phyloP scores from a whole-genome alignment of 1,140 invertebrate species.

The Zaprionus africanus region DNA sequence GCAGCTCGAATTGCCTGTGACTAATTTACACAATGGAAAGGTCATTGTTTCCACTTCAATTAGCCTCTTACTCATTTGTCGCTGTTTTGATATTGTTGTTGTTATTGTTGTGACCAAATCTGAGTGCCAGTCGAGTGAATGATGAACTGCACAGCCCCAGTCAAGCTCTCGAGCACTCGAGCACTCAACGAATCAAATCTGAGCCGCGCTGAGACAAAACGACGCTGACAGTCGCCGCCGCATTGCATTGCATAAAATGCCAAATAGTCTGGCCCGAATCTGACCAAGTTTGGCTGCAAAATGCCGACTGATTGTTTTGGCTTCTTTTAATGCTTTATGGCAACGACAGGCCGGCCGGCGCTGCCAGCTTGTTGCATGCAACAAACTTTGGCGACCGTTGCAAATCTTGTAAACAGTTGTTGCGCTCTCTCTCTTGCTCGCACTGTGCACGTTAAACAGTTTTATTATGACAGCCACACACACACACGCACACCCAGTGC shows the following conservation, averaged over 20 bases:
- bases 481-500: slow-evolving; percentile 2
- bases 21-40: slow-evolving; percentile 77
- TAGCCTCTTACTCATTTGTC: slow-evolving; percentile 59
- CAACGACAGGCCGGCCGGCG: slow-evolving; percentile 53
- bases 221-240: slow-evolving; percentile 27
- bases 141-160: slow-evolving; percentile 45
- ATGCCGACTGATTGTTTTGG: slow-evolving; percentile 44
- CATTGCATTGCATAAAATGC: slow-evolving; percentile 75
- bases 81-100: slow-evolving; percentile 22
- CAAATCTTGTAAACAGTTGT: slow-evolving; percentile 22
- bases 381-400: slow-evolving; percentile 44
- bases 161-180: not conserved
- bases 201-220: slow-evolving; percentile 59
- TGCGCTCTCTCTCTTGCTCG: slow-evolving; percentile 14
- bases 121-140: slow-evolving; percentile 48
- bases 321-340: slow-evolving; percentile 63
- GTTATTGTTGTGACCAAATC: slow-evolving; percentile 57
- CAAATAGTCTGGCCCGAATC: slow-evolving; percentile 69
- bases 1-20: slow-evolving; percentile 68
- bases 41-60: slow-evolving; percentile 81
- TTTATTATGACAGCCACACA: slow-evolving; percentile 68
- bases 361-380: slow-evolving; percentile 61
- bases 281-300: slow-evolving; percentile 71
- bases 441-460: slow-evolving; percentile 57
- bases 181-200: not conserved